Evolutionary conservation across 2,888 invertebrate genomes (phyloP), one percentile per base, ranked within the genome.

Genomic region (Seira musarum): DNA sequence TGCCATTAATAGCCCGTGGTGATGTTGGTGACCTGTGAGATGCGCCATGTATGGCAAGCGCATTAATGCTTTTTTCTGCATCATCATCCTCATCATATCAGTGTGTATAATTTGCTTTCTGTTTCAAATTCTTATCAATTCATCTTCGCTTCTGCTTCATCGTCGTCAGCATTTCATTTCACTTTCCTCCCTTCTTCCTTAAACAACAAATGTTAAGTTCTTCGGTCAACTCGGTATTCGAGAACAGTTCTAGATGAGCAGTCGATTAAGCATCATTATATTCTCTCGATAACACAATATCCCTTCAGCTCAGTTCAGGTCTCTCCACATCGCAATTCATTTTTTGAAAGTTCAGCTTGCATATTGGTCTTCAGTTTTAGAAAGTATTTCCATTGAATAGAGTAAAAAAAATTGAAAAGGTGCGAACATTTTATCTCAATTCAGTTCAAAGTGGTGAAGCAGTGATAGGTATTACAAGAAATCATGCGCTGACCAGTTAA

Each of bases 91-190:
- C 13, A n/a, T 40, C 40, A 40, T 40, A 40, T 40, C 40, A 40
- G 6, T n/a, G n/a, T n/a, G n/a, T n/a, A 8, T 6, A 13, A 40
- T 40, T 6, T 6, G 40, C 40, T 40, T 40, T 40, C 40, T 40
- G 40, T 40, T 40, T 40, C 13, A 40, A 40, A 40, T 40, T 40
- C 40, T 40, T 40, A 40, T 40, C 40, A 40, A 40, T 40, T 40
- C 40, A 40, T 40, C 40, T 6, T 13, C 6, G 13, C 40, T 40
- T 40, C 40, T n/a, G n/a, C n/a, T n/a, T n/a, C n/a, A 67, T 67
- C 65, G 40, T 65, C 40, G 40, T 65, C 53, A 22, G 25, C 30
- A 40, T 13, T 65, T 46, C 78, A 66, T 78, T 78, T 78, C 78
- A 78, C 78, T 78, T 78, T 77, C 49, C 40, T 64, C 30, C 53